Percentiles rank a stretch among this genome's conserved stretches.
Evolutionary conservation across 2,888 invertebrate species (phyloP).

Genomic region (Oscheius sp.): DNA sequence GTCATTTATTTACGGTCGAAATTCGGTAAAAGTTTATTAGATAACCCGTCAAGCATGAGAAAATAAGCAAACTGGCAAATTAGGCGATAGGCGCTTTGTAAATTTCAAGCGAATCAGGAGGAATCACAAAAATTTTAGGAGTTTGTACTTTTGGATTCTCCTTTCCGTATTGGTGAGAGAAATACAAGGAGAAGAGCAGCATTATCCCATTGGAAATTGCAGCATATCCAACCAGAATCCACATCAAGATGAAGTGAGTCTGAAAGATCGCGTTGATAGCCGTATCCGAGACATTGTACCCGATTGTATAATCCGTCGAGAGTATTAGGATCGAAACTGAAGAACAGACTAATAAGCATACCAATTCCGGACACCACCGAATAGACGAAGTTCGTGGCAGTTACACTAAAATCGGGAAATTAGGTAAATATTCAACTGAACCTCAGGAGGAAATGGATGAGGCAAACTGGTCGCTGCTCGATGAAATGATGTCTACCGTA

Average conservation of each 20-base stretch:
- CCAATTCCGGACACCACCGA: conserved; percentile 10
- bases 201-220: background rate
- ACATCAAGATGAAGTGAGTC: conserved; percentile 17
- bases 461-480: background rate
- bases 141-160: background rate
- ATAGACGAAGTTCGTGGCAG: conserved; percentile 1
- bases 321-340: conserved; percentile 9
- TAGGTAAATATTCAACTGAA: background rate
- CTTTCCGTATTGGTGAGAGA: conserved; percentile 1
- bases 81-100: background rate
- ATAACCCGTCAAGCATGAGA: background rate
- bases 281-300: no score
- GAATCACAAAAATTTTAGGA: background rate
- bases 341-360: conserved; percentile 25
- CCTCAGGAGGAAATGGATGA: conserved; percentile 16
- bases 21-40: conserved; percentile 5
- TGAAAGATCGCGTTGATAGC: background rate
- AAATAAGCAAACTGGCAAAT: background rate
- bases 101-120: background rate
- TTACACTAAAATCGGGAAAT: background rate
- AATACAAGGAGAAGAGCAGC: background rate
- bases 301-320: background rate
- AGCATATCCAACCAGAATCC: conserved; percentile 6
- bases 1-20: background rate
- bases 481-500: background rate